These are phyloP conservation scores for Crepidodera aurea DNA, from an alignment of 2,888 invertebrate species.

Conservation along the genomic window DNA sequence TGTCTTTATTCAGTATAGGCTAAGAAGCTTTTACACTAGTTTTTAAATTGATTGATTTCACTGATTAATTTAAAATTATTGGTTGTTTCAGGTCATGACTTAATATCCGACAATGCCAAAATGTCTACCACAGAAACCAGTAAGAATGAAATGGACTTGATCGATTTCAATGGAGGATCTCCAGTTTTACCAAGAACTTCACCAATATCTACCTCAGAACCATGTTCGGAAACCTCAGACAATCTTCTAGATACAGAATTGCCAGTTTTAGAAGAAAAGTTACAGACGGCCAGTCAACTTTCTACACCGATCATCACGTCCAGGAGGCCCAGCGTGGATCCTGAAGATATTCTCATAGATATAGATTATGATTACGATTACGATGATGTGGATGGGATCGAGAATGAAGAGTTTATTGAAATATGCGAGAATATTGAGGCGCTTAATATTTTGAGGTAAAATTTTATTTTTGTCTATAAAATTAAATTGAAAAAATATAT, in stretches of 20 bases:
- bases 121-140: conserved; percentile 40
- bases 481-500: too few species aligned
- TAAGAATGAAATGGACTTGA: conserved; percentile 53
- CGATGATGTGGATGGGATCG: conserved; percentile 19
- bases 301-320: conserved; percentile 28
- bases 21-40: too few species aligned
- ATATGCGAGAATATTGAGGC: conserved; percentile 50
- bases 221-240: conserved; percentile 45
- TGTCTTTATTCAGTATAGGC: too few species aligned
- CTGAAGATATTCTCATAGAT: conserved; percentile 58
- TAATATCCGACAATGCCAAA: conserved; percentile 32
- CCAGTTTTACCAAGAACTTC: conserved; percentile 50
- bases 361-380: conserved; percentile 48
- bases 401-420: conserved; percentile 29
- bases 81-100: conserved; percentile 47
- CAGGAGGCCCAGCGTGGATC: conserved; percentile 50
- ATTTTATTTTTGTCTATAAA: neutral
- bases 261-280: conserved; percentile 55
- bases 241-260: conserved; percentile 58
- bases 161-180: conserved; percentile 56
- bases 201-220: conserved; percentile 22
- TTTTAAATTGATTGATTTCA: too few species aligned
- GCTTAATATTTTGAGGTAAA: conserved; percentile 64
- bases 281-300: conserved; percentile 49
- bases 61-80: too few species aligned